A percentile compares a stretch with the other conserved stretches of the same genome.
These are phyloP conservation scores for Athene noctua DNA, from an alignment of 2,113 vertebrate genomes.

Conservation along the genomic window DNA sequence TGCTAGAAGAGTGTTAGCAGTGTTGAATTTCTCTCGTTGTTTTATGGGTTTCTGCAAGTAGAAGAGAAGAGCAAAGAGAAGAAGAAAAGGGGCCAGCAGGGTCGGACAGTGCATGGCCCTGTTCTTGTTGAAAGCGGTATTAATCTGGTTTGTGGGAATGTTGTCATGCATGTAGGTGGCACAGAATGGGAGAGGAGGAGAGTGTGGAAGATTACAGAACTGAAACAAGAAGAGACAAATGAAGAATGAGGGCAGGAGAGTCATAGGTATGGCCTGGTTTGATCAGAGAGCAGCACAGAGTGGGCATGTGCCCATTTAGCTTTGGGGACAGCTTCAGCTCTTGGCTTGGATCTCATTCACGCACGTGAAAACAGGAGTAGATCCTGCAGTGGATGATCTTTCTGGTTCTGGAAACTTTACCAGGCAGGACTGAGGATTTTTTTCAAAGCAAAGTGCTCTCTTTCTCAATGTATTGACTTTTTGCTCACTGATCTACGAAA, in stretches of 20 bases:
- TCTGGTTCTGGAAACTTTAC: neutral
- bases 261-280: neutral
- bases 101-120: neutral
- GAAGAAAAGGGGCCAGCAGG: neutral
- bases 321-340: neutral
- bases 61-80: neutral
- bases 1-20: neutral
- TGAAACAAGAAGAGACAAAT: neutral
- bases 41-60: neutral
- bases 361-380: neutral
- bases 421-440: neutral
- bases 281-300: neutral
- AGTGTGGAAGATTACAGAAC: neutral
- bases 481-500: constrained; percentile 23
- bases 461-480: neutral
- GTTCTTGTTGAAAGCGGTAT: neutral
- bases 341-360: neutral
- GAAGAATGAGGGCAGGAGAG: neutral
- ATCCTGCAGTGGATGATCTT: neutral
- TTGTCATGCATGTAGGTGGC: neutral
- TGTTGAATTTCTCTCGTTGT: neutral
- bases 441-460: neutral
- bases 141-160: neutral
- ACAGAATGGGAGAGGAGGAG: neutral
- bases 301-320: neutral